Base-by-base conservation (phyloP, 2,888 invertebrate genomes). In the Patella caerulea region DNA sequence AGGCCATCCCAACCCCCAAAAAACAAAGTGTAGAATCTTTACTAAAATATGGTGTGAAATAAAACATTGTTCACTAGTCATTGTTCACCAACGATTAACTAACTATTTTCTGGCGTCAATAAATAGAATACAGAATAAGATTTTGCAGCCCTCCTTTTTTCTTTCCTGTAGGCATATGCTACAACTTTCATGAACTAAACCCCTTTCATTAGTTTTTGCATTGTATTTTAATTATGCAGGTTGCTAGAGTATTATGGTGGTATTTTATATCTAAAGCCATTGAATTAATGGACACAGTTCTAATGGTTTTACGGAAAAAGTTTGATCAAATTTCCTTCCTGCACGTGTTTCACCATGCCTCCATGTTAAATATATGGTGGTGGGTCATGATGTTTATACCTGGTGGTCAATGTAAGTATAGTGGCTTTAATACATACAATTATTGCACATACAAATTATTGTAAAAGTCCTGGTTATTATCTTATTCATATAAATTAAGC, bases 311-410 rank as follows among this genome's bases (percentile, higher is more conserved):
- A 79, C 94, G 98, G 78, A 98, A 98, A 92, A 98, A 98, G 91
- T 95, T 95, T 76, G 95, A 95, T 83, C 98, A 98, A 92, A 92
- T 98, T 82, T 96, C 96, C 34, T 97, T 97, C 93, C 94, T 98
- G 5, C 98, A 98, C 88, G 95, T 97, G 1, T 98, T 97, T 91
- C 98, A 98, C 91, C 98, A 98, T 90, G 96, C 96, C 45, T 96
- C 96, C 11, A 98, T 98, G 97, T 96, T 98, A 91, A 95, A 95
- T 4, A 94, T 98, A 78, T 97, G 97, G 96, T 98, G 97, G 97
- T 98, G 97, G 96, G 96, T 97, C 70, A 87, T 89, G 82, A 88
- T 88, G 78, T 91, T 91, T 83, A 90, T 89, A 53, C 91, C 91
- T 15, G 91, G 91, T 7, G 91, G 91, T 74, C 97, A 97, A 69